Evolutionary conservation across 2,888 invertebrate species (phyloP), one percentile per base, ranked within the genome.

Genomic region (Idaea biselata): DNA sequence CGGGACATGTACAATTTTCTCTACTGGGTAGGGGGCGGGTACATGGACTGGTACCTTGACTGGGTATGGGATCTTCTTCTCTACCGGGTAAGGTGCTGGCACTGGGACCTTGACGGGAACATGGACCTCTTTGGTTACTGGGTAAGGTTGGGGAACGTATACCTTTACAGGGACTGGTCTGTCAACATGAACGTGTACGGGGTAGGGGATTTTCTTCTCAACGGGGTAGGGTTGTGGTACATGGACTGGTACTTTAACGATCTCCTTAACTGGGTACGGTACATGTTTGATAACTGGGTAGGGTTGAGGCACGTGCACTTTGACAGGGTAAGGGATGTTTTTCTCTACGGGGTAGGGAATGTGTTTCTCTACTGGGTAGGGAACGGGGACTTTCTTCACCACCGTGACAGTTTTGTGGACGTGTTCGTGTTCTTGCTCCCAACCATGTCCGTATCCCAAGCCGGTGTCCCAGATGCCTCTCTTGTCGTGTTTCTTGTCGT

Each of bases 401-500:
- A 97, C 94, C 14, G 96, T 96, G 69, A 96, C 83, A 58, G 94
- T 95, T 79, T 95, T 96, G 77, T 95, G 94, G 18, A 93, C 84
- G 72, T 95, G 94, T 63, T 93, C 93, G 68, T 93, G 91, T 6
- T 88, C 81, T 17, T 85, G 86, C 56, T 25, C 25, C 25, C 25
- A 25, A 1, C 69, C 74, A 18, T 84, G 82, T 66, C 89, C 91
- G 68, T 91, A 93, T 65, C 94, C 93, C 65, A 94, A 90, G 70
- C 94, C 93, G 68, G 83, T 81, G 63, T 93, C 89, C 75, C 94
- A 93, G 63, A 96, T 88, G 63, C 96, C 96, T 76, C 96, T 94
- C 83, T 96, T 96, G 72, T 96, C 95, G 81, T 95, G 95, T 73
- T 95, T 95, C 80, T 96, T 96, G 68, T 95, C 95, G 61, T 86